A percentile compares a stretch with the other conserved stretches of the same genome.
Conservation (phyloP, 1,140 invertebrate genomes). For the Rhagoletis zephyria region DNA sequence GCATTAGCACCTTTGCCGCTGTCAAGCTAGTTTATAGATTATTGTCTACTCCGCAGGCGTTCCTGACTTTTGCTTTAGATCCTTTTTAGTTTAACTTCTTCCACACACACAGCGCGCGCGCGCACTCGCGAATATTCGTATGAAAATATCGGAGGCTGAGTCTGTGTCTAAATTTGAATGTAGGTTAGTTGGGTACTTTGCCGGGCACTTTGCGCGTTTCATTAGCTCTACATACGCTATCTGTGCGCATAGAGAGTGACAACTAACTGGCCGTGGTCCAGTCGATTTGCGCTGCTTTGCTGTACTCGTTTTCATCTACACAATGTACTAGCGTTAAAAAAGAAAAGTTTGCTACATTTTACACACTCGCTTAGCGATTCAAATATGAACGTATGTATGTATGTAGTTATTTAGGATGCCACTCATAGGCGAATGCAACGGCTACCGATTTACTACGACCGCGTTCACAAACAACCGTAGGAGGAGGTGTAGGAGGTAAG, state of each 20-base stretch:
- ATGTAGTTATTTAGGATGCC: neutral
- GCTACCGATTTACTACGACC: neutral
- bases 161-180: conserved; percentile 45
- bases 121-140: neutral
- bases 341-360: conserved; percentile 28
- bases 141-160: conserved; percentile 17
- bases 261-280: conserved; percentile 23
- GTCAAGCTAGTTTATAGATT: neutral
- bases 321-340: neutral
- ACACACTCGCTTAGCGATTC: conserved; percentile 20
- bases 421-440: neutral
- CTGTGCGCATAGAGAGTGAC: conserved; percentile 23
- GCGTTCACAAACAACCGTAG: neutral
- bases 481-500: neutral
- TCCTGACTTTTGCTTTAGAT: conserved; percentile 14
- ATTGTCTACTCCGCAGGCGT: conserved; percentile 6
- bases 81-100: neutral
- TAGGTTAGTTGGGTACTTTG: conserved; percentile 48
- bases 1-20: conserved; percentile 18
- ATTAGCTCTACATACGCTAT: conserved; percentile 29
- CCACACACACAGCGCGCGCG: neutral
- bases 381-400: neutral
- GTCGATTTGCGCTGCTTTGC: neutral
- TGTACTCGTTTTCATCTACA: neutral
- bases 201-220: conserved; percentile 5